Conservation (phyloP, 2,888 invertebrate species). For the Beris morrisii region DNA sequence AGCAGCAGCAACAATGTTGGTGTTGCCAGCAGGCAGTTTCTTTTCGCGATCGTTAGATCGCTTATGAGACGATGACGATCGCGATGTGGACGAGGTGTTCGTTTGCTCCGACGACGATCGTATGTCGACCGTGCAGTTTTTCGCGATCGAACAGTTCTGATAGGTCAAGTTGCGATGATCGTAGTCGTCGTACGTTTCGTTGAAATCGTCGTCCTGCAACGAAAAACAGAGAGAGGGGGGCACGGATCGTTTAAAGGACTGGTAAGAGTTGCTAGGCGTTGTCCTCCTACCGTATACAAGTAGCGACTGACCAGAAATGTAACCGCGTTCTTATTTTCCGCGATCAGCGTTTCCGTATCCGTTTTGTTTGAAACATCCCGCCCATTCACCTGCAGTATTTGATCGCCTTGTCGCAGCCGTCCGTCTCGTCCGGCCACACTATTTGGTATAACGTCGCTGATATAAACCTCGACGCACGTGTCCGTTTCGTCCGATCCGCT, state of each 20-base stretch:
- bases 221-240: not conserved
- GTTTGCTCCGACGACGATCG: slow-evolving; percentile 14
- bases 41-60: not conserved
- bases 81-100: slow-evolving; percentile 27
- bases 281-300: slow-evolving; percentile 54
- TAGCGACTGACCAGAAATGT: slow-evolving; percentile 61
- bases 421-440: slow-evolving; percentile 61
- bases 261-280: no score
- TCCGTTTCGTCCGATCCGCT: slow-evolving; percentile 53
- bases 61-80: slow-evolving; percentile 30
- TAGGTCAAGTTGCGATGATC: slow-evolving; percentile 8
- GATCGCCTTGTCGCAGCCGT: slow-evolving; percentile 61
- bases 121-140: not conserved
- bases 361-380: slow-evolving; percentile 61
- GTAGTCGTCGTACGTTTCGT: slow-evolving; percentile 11
- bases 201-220: slow-evolving; percentile 16
- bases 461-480: slow-evolving; percentile 62
- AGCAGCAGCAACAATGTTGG: not conserved
- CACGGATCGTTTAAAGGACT: no score
- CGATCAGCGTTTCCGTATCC: slow-evolving; percentile 61
- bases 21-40: not conserved
- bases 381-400: slow-evolving; percentile 62
- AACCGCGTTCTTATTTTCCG: slow-evolving; percentile 60
- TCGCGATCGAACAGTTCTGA: slow-evolving; percentile 6
- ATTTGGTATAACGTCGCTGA: slow-evolving; percentile 63